Base-by-base conservation (phyloP, 2,888 invertebrate species). In the Phanerotoma sp. region DNA sequence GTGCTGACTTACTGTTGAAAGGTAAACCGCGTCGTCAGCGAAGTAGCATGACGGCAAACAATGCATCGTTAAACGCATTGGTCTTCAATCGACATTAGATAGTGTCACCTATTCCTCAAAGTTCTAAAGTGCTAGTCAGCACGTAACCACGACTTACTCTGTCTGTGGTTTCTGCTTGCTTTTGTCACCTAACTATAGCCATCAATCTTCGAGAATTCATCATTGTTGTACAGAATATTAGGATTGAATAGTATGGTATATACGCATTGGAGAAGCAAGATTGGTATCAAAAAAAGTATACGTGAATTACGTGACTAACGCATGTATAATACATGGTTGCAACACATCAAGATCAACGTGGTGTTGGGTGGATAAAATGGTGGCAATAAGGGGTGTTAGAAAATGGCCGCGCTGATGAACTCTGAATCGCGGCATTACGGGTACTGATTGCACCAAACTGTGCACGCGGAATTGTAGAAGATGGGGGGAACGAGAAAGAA, bases 331-430 rank as follows among this genome's bases (percentile, higher is more conserved):
- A n/a, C n/a, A n/a, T n/a, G n/a, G n/a, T n/a, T n/a, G n/a, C n/a
- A n/a, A n/a, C n/a, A n/a, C n/a, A n/a, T n/a, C n/a, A n/a, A n/a
- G n/a, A n/a, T n/a, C n/a, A n/a, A n/a, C n/a, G n/a, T 18, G 50
- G 32, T 42, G 51, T 49, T 37, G 28, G 50, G 58, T 66, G 66
- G n/a, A 69, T 69, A 71, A 72, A 72, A 72, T 72, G 70, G 69
- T 68, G 69, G 71, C 70, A 72, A 72, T 72, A 72, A 72, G 72
- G 70, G 72, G 71, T 71, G 71, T 70, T 69, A 65, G 66, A 72
- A 72, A 72, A 72, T 72, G 70, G 71, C 71, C 61, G 69, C 66
- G 63, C 68, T 72, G 72, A 72, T 72, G 72, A 72, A 72, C 64
- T 64, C 69, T 72, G 72, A 72, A 72, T 72, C 68, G 72, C 69